These are phyloP conservation scores for Agriopis aurantiaria DNA, from an alignment of 2,888 invertebrate genomes.

Conservation along the genomic window DNA sequence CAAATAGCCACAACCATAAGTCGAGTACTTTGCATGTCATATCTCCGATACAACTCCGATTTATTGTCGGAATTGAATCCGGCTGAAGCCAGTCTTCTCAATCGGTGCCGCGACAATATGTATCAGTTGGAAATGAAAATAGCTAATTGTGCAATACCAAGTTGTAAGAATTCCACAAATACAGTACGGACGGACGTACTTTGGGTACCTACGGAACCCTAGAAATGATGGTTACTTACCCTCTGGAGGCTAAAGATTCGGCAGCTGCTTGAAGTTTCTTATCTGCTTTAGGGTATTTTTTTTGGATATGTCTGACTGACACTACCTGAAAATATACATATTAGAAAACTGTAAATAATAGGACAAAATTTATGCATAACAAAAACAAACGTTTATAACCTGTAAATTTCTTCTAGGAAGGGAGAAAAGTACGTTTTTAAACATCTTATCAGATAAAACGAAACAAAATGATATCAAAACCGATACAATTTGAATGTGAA, in stretches of 20 bases:
- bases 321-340: slow-evolving; percentile 57
- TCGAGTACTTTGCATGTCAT: no score
- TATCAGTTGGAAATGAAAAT: no score
- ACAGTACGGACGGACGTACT: no score
- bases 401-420: slow-evolving; percentile 64
- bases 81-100: no score
- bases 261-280: slow-evolving; percentile 84
- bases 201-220: no score
- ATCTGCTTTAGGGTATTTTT: slow-evolving; percentile 74
- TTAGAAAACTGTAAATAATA: slow-evolving; percentile 5
- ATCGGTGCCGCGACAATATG: no score
- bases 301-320: slow-evolving; percentile 65
- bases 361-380: neutral
- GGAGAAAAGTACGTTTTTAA: slow-evolving; percentile 60
- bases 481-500: no score
- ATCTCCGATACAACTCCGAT: no score
- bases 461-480: neutral
- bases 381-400: slow-evolving; percentile 57
- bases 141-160: no score
- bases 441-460: slow-evolving; percentile 46
- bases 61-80: no score
- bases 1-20: no score
- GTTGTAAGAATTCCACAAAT: no score
- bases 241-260: slow-evolving; percentile 89
- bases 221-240: slow-evolving; percentile 74